These are phyloP conservation scores for Adineta ricciae DNA, from an alignment of 2,888 invertebrate species.

Conservation along the genomic window DNA sequence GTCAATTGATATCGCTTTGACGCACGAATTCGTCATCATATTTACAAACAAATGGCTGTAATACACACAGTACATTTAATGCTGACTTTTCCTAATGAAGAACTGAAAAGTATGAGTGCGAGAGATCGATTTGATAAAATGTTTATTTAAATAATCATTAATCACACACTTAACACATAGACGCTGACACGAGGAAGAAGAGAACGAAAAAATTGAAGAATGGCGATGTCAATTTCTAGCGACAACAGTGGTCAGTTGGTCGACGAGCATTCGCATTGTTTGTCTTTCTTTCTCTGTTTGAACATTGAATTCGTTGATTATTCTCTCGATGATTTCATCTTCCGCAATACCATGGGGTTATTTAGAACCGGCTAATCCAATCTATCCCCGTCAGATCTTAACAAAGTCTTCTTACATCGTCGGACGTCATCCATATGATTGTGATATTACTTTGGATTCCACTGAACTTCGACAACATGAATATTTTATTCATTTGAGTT, in stretches of 20 bases:
- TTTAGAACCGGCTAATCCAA: not conserved
- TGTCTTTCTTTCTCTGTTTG: not conserved
- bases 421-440: not conserved
- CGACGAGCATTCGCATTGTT: not conserved
- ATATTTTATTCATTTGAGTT: slow-evolving; percentile 22
- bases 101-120: too few species aligned
- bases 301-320: not conserved
- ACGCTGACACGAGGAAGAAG: not conserved
- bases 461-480: not conserved
- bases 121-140: too few species aligned
- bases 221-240: not conserved
- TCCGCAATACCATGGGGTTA: not conserved
- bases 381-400: not conserved
- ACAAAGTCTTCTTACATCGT: not conserved
- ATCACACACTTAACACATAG: not conserved
- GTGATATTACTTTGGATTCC: not conserved
- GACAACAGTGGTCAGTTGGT: not conserved
- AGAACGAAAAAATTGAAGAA: not conserved
- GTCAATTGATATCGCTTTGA: not conserved
- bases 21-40: not conserved
- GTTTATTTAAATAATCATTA: not conserved
- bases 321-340: not conserved
- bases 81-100: too few species aligned
- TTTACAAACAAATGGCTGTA: too few species aligned
- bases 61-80: too few species aligned